Base-by-base conservation (phyloP, 2,797 vertebrate genomes). In the Acrossocheilus wenchowensis region DNA sequence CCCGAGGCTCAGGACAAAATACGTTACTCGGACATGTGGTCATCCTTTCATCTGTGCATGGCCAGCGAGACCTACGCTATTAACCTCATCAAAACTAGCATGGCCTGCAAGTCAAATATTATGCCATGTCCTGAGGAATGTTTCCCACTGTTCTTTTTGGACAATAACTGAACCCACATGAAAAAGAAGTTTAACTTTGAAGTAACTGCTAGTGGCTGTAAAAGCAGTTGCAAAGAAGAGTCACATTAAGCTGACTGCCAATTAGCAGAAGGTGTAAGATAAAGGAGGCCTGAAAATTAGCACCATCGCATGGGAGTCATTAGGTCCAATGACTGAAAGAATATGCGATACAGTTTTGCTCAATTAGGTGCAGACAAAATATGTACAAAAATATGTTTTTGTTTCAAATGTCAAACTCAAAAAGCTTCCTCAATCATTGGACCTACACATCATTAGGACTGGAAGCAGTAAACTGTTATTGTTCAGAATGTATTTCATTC, bases 31-130 rank as follows among this genome's bases (percentile, higher is more conserved):
- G 75, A 89, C 72, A 17, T 34, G 50, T 77, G 79, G 74, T 54
- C 78, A 54, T 60, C 78, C 89, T 90, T 91, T 91, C 86, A 91
- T 91, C 90, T 91, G 60, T 45, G 60, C 78, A 50, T 60, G 87
- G 73, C 39, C 86, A 86, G 66, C 79, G 83, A 74, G 83, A 86
- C 77, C 86, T 81, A 73, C 50, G 41, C 74, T 87, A 87, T 89
- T 90, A 89, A 90, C 89, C 83, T 86, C 62, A 48, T 86, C 85
- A 71, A 87, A 88, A 83, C 85, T 50, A 81, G 64, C 71, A 43
- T 69, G 83, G 66, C 48, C 84, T 86, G 68, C 19, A 9, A 87
- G 86, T 85, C 83, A 85, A 72, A 85, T 52, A 60, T 57, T 78
- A 78, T 60, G 34, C 66, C 21, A 34, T 68, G 64, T 72, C 77